These are phyloP conservation scores for Samia ricini DNA, from an alignment of 1,140 invertebrate species.

Conservation along the genomic window DNA sequence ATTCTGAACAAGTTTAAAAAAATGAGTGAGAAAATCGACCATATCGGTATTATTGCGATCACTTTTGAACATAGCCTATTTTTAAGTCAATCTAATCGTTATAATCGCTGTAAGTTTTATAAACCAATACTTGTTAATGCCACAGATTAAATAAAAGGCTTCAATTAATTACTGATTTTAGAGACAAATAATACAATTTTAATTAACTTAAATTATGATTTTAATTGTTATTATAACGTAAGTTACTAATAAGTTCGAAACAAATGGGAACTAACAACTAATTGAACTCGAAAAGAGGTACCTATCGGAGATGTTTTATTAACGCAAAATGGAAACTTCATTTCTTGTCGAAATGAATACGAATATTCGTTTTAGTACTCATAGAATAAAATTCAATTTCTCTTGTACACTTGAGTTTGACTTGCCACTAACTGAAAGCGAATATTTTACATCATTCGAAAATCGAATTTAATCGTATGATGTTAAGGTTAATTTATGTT, in stretches of 20 bases:
- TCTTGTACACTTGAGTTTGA: neutral
- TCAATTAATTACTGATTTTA: too few relatives aligned
- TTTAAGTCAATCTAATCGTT: too few relatives aligned
- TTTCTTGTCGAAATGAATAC: neutral
- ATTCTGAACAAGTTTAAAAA: too few relatives aligned
- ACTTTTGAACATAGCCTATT: too few relatives aligned
- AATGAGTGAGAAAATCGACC: too few relatives aligned
- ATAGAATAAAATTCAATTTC: constrained; percentile 4
- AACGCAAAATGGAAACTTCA: neutral
- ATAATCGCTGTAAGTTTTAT: too few relatives aligned
- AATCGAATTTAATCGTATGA: neutral
- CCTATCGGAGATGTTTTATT: constrained; percentile 2
- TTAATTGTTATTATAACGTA: neutral
- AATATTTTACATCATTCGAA: neutral
- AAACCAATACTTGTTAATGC: too few relatives aligned
- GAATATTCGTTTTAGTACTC: neutral
- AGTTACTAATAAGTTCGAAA: neutral
- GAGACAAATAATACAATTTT: neutral
- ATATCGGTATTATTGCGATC: too few relatives aligned
- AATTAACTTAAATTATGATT: neutral
- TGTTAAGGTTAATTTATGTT: neutral
- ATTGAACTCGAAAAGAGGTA: constrained; percentile 1
- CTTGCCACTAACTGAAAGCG: neutral
- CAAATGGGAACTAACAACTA: neutral
- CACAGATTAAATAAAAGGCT: too few relatives aligned